These are phyloP conservation scores for Papilio polytes DNA, from an alignment of 1,140 invertebrate genomes.

Conservation along the genomic window DNA sequence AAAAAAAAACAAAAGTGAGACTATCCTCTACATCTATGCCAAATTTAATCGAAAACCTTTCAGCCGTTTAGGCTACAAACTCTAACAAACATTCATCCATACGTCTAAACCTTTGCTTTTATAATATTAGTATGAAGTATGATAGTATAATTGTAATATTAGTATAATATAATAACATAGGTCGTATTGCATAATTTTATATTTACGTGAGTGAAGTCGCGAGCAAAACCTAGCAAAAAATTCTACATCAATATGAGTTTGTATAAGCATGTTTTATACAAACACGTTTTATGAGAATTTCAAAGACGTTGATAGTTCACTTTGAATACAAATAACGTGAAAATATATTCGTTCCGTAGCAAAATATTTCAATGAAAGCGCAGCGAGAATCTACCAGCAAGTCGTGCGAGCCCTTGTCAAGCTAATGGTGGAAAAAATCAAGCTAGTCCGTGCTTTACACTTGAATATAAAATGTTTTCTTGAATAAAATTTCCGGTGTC, in stretches of 20 bases:
- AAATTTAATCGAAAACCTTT: no score
- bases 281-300: conserved; percentile 28
- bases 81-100: no score
- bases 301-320: conserved; percentile 32
- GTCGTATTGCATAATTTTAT: no score
- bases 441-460: not conserved
- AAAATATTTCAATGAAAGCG: conserved; percentile 19
- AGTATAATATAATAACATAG: no score
- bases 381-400: not conserved
- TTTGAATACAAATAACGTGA: conserved; percentile 35
- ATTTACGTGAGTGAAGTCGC: no score
- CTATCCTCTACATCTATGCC: no score
- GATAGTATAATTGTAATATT: no score
- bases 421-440: conserved; percentile 33
- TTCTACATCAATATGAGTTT: not conserved
- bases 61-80: no score
- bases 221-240: not conserved
- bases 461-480: conserved; percentile 9
- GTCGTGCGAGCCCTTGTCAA: conserved; percentile 24
- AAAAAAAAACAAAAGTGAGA: no score
- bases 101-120: no score
- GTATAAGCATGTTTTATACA: not conserved
- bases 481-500: not conserved
- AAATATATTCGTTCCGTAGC: conserved; percentile 4
- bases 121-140: no score